Percentiles rank a stretch among this genome's conserved stretches.
Conservation (phyloP, 2,888 invertebrate species). For the Venusia cambrica region DNA sequence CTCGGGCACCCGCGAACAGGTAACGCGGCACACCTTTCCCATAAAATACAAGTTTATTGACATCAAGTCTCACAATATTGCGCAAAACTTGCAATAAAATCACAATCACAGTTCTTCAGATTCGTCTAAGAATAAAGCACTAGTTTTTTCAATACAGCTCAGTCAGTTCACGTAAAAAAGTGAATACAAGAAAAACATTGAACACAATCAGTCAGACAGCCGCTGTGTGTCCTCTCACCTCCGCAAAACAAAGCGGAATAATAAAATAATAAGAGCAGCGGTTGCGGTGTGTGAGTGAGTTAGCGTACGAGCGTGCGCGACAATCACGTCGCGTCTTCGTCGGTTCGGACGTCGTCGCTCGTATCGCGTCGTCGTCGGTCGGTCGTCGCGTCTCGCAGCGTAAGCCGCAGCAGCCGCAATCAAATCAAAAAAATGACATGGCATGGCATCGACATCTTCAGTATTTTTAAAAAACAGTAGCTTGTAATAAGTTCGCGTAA, state of each 20-base stretch:
- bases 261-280: slow-evolving; percentile 32
- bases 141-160: slow-evolving; percentile 46
- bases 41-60: slow-evolving; percentile 78
- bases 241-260: slow-evolving; percentile 81
- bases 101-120: slow-evolving; percentile 57
- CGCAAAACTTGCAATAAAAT: slow-evolving; percentile 57
- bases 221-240: slow-evolving; percentile 66
- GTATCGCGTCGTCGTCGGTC: too few relatives aligned
- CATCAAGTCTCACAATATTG: slow-evolving; percentile 73
- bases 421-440: too few relatives aligned
- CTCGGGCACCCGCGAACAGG: slow-evolving; percentile 68
- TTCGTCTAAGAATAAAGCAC: slow-evolving; percentile 14
- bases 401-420: too few relatives aligned
- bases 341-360: too few relatives aligned
- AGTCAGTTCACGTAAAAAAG: slow-evolving; percentile 62
- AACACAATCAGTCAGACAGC: slow-evolving; percentile 52
- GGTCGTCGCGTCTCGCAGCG: too few relatives aligned
- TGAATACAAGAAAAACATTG: slow-evolving; percentile 65
- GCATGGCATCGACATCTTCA: too few relatives aligned
- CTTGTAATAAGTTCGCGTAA: too few relatives aligned
- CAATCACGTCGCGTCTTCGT: slow-evolving; percentile 48
- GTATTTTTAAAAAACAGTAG: too few relatives aligned
- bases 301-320: slow-evolving; percentile 33
- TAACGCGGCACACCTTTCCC: slow-evolving; percentile 80
- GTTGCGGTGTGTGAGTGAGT: slow-evolving; percentile 28